Evolutionary conservation across 2,113 vertebrate species (phyloP), one percentile per base, ranked within the genome.

Genomic region (Axis porcinus): DNA sequence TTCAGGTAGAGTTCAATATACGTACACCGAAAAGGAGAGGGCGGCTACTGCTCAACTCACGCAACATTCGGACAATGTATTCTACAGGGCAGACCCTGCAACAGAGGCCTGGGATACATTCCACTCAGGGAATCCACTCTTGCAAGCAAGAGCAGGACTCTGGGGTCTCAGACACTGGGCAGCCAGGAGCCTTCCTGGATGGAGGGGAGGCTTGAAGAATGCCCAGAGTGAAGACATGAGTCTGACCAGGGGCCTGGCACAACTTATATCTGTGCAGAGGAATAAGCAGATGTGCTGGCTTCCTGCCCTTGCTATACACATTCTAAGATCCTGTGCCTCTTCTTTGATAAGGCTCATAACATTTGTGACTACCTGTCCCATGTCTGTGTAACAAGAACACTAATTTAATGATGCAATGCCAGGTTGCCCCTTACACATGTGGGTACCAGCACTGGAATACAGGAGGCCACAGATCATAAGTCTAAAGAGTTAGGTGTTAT

Each of bases 121-220:
- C 10, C 12, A 45, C 7, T 5, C 3, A 52, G 52, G 10, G 14
- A 50, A 50, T 50, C 47, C 47, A 50, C 47, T 3, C 13, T 55
- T 70, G 2, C n/a, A 60, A 67, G n/a, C n/a, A 60, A 67, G n/a
- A 84, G 9, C 52, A 14, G 7, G 78, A 19, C 7, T 13, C 30
- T 21, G 25, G 54, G 47, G 16, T 14, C 30, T 55, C 6, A 0
- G 81, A 43, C 30, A 82, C 0, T 30, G 21, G 25, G 40, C 27
- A 58, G 4, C 67, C 17, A 82, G 28, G 28, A 60, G 28, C 9
- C 36, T 62, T n/a, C 40, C 11, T 30, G 25, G 43, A 93, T 94
- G 45, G 2, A 45, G 4, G 2, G 3, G 3, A 58, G 0, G 0
- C 2, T 3, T 1, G 10, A 47, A 43, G 52, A 25, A 62, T 15